phyloP scores from a whole-genome alignment of 2,888 invertebrate species.

The Hydrotaea cyrtoneurina region DNA sequence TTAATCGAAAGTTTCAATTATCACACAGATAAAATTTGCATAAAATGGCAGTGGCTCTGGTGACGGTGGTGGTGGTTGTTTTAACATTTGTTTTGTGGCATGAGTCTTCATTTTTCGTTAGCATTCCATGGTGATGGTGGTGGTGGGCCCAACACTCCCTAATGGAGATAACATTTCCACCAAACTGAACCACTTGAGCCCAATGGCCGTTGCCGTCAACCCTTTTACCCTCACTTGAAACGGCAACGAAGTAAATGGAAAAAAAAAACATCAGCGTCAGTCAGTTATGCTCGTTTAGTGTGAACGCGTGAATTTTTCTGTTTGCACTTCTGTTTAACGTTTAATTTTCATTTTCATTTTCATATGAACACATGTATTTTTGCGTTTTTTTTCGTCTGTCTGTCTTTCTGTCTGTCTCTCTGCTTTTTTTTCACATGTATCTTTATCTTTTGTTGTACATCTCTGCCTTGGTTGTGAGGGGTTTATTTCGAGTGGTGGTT shows the following conservation, averaged over 20 bases:
- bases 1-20: slow-evolving; percentile 18
- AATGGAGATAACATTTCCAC: slow-evolving; percentile 26
- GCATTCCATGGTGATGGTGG: neutral
- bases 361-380: neutral
- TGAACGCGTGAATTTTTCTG: slow-evolving; percentile 68
- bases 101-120: neutral
- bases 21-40: neutral
- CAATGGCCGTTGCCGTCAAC: neutral
- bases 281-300: slow-evolving; percentile 59
- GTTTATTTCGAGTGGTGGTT: neutral
- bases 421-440: neutral
- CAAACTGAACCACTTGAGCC: slow-evolving; percentile 7
- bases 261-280: neutral
- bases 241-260: neutral
- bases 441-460: slow-evolving; percentile 1
- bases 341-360: slow-evolving; percentile 40
- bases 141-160: neutral
- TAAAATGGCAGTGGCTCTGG: neutral
- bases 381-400: neutral
- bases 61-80: slow-evolving; percentile 14
- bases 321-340: slow-evolving; percentile 64
- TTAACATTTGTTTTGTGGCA: neutral
- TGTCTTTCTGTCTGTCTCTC: neutral
- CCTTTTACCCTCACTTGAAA: neutral
- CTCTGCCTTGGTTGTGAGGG: neutral